Evolutionary conservation across 2,888 invertebrate species (phyloP), one percentile per base, ranked within the genome.

Genomic region (Pimpla rufipes): DNA sequence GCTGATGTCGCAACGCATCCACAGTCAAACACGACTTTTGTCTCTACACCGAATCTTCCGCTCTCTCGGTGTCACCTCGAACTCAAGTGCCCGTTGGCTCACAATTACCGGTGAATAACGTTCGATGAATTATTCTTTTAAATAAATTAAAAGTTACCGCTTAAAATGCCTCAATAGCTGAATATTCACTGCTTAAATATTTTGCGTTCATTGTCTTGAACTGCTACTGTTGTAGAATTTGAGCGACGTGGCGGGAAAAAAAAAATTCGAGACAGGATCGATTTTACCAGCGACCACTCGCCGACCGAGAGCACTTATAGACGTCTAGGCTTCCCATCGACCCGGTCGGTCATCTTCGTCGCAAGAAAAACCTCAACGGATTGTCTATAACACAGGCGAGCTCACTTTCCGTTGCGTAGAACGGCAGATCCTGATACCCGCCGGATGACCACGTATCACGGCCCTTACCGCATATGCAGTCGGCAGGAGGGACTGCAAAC

Each of bases 311-410:
- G 50, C 18, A 29, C 13, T 68, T 23, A 16, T 21, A 11, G 18
- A 45, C 8, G 40, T 68, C 79, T 52, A 42, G 45, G 29, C 75
- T 45, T 59, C 8, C 45, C 10, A 35, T 50, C 57, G 21, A 47
- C 8, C 52, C 29, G 13, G 21, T 8, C 13, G n/a, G 78, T 81
- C 84, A 85, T 70, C 85, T 83, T 77, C 85, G 82, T 47, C 76
- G 86, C 37, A 87, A 85, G 70, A 90, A 92, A 70, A 85, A 88
- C 68, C 79, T 85, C 1, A 92, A 74, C 10, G 92, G 92, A 88
- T 92, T 91, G 83, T 89, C 87, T 42, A 91, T 86, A 62, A 88
- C 85, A 79, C 92, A 91, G 76, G 86, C 85, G 70, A 87, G 81
- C 67, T 87, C 85, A 50, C 85, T 88, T 59, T 89, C 88, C 73